Percentiles rank a stretch among this genome's conserved stretches.
Evolutionary conservation across 1,140 invertebrate species (phyloP).

Genomic region (Palaemon carinicauda): DNA sequence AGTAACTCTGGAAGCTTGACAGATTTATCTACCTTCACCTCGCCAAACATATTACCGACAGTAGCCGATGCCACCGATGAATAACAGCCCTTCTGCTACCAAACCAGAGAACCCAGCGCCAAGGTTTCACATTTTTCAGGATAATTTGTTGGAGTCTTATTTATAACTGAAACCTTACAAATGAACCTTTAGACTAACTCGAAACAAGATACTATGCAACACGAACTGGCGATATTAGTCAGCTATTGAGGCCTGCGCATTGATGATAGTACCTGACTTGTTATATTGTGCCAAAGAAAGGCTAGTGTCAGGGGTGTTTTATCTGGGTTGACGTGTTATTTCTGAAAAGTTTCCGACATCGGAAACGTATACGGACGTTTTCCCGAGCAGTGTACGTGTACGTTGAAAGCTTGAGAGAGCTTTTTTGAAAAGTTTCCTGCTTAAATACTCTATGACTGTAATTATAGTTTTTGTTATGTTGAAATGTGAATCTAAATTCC

Average conservation of each 20-base stretch:
- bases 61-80: conserved; percentile 25
- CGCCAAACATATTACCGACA: conserved; percentile 44
- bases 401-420: too few relatives aligned
- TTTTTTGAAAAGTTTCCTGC: not conserved
- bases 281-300: conserved; percentile 40
- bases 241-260: too few relatives aligned
- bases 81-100: not conserved
- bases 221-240: too few relatives aligned
- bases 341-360: not conserved
- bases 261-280: conserved; percentile 30
- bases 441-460: not conserved
- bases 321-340: not conserved
- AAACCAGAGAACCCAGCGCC: not conserved
- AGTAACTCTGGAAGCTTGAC: conserved; percentile 46
- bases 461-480: not conserved
- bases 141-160: not conserved
- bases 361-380: not conserved
- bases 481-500: not conserved
- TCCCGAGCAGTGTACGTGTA: too few relatives aligned
- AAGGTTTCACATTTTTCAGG: not conserved
- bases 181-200: too few relatives aligned
- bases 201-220: too few relatives aligned
- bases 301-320: conserved; percentile 14
- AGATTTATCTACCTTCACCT: conserved; percentile 46
- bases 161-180: too few relatives aligned